Evolutionary conservation across 2,888 invertebrate species (phyloP), one percentile per base, ranked within the genome.

Genomic region (Ecdyonurus torrentis): DNA sequence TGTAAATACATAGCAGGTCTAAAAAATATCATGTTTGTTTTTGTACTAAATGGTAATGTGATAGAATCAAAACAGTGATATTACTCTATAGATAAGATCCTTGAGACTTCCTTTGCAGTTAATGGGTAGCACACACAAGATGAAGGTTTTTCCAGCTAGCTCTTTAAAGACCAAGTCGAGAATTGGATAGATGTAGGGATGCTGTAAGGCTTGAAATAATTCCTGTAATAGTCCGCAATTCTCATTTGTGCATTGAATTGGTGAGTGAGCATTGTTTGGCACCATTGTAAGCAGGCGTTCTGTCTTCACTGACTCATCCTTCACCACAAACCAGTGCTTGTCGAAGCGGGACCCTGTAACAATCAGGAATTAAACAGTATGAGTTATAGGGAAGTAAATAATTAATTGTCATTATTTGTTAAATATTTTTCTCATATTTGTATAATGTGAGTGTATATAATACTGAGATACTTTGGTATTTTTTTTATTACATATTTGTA

Each of bases 121-220:
- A 68, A 91, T 85, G 0, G 93, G 93, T 69, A 89, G 83, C 2
- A 94, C 85, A 24, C 89, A 79, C 64, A 91, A 82, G 25, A 84
- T 88, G 74, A 81, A 82, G 55, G 75, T 72, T 58, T 78, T 75
- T 25, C 70, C 69, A 53, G 76, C 73, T 64, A 76, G 74, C 64
- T 77, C 75, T 55, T 75, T 71, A 72, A 93, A 85, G 70, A 91
- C 91, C 67, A 94, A 78, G 72, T 93, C 91, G 69, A 92, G 77
- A 24, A 93, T 86, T 0, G 94, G 94, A 75, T 89, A 91, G 67
- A 95, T 89, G 74, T 93, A 94, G 0, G 95, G 94, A 75, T 95
- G 94, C 74, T 94, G 92, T 55, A 92, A 79, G 10, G 88, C 86
- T 62, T 89, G 82, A 71, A 94, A 89, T 67, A 94, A 77, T 72